A percentile compares a stretch with the other conserved stretches of the same genome.
phyloP scores from a whole-genome alignment of 2,797 vertebrate species.

The Heliangelus exortis region DNA sequence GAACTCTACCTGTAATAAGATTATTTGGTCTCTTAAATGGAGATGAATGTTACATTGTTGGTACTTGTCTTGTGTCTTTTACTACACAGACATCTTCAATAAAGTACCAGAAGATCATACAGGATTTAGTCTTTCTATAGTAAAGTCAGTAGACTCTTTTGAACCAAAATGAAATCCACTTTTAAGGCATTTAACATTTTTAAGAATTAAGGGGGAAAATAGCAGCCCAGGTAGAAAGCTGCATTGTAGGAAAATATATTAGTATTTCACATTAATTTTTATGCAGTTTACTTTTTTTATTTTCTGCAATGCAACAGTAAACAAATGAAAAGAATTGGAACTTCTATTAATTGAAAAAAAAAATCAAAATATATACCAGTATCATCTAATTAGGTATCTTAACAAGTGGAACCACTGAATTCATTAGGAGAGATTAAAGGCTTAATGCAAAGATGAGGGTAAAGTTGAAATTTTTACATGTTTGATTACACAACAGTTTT shows the following conservation, averaged over 20 bases:
- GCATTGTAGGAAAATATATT: background rate
- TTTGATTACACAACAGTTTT: constrained; percentile 11
- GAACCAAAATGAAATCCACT: background rate
- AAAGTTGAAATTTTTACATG: constrained; percentile 11
- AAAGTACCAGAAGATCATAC: background rate
- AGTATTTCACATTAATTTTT: background rate
- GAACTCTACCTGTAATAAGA: background rate
- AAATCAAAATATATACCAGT: background rate
- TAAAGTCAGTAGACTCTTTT: background rate
- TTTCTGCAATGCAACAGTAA: background rate
- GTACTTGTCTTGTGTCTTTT: background rate
- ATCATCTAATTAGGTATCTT: background rate
- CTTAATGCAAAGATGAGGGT: background rate
- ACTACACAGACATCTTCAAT: background rate
- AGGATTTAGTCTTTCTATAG: background rate
- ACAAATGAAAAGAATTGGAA: background rate
- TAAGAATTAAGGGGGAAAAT: background rate
- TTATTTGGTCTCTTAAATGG: background rate
- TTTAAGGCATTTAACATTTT: background rate
- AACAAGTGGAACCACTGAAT: background rate
- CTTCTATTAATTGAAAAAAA: background rate
- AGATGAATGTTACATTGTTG: background rate
- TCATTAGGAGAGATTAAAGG: constrained; percentile 23
- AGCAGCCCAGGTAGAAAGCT: background rate
- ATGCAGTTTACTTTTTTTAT: fast-evolving